phyloP scores from a whole-genome alignment of 2,113 vertebrate genomes.

The Heloderma charlesbogerti region DNA sequence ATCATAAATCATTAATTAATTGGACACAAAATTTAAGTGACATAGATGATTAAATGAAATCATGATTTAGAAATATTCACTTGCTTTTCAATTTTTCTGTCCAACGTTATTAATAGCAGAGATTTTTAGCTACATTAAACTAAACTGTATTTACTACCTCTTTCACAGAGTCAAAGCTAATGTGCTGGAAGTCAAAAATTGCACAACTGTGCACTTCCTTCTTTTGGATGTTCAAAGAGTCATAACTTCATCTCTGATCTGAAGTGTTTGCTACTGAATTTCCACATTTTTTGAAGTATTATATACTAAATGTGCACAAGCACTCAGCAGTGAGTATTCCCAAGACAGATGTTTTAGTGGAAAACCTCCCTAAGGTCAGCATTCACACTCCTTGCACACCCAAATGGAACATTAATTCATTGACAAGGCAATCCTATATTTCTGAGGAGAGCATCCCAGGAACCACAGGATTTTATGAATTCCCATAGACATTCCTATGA shows the following conservation, averaged over 20 bases:
- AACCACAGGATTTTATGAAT: no score
- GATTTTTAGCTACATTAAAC: not conserved
- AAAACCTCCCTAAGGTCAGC: not conserved
- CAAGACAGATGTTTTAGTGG: not conserved
- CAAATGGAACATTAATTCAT: not conserved
- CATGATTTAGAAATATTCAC: not conserved
- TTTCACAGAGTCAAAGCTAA: not conserved
- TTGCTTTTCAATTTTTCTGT: not conserved
- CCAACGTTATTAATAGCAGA: not conserved
- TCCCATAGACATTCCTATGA: no score
- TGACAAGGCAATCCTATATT: not conserved
- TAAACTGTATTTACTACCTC: not conserved
- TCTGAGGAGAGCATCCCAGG: no score
- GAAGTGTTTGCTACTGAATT: not conserved
- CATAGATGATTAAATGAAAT: slow-evolving; percentile 2
- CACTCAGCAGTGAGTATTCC: not conserved
- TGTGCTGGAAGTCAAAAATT: not conserved
- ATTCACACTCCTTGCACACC: not conserved
- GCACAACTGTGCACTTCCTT: not conserved
- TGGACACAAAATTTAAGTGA: not conserved
- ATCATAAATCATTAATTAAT: not conserved
- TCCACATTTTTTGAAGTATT: not conserved
- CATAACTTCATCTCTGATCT: not conserved
- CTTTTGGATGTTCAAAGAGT: not conserved
- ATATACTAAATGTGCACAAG: not conserved